Base-by-base conservation (phyloP, 2,113 vertebrate species). In the Eudyptes chrysolophus region DNA sequence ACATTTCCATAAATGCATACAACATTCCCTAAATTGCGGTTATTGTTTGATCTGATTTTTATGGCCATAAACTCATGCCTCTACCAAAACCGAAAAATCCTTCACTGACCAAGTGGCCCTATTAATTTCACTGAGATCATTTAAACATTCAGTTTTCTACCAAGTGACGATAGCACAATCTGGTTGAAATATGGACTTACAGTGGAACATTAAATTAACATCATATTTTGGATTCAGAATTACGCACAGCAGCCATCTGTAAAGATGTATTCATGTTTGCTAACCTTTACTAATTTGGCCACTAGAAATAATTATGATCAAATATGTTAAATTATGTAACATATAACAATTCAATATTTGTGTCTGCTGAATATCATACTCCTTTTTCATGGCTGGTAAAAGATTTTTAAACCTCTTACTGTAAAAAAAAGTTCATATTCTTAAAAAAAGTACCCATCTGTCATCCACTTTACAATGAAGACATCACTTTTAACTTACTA, bases 231-330 rank as follows among this genome's bases (percentile, higher is more conserved):
- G 55, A 96, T 93, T 85, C 80, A 93, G 88, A 90, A 69, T 64
- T 81, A 82, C n/a, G 83, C 34, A 68, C 27, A 91, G 77, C 42
- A 77, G 40, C 65, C 58, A 93, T 94, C 65, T 93, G 64, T 70
- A 94, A 94, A 80, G 75, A 83, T 26, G 79, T 25, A 77, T 84
- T 83, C 74, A 29, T 66, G 60, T 90, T 91, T 84, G 54, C 46
- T 96, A 89, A 92, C 46, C 46, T 93, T 84, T 85, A 60, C 64
- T 96, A 42, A 96, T 92, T 75, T 94, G 80, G 42, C 34, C 62
- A 72, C 57, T 94, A 90, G 46, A 96, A 96, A 94, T 71, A 92
- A 88, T 81, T 69, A 74, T 4, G 49, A 30, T 87, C 48, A 89
- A 96, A 65, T 79, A 90, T 10, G 22, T 65, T 89, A 69, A 61